These are phyloP conservation scores for Brachionus calyciflorus DNA, from an alignment of 1,140 invertebrate genomes.

Conservation along the genomic window DNA sequence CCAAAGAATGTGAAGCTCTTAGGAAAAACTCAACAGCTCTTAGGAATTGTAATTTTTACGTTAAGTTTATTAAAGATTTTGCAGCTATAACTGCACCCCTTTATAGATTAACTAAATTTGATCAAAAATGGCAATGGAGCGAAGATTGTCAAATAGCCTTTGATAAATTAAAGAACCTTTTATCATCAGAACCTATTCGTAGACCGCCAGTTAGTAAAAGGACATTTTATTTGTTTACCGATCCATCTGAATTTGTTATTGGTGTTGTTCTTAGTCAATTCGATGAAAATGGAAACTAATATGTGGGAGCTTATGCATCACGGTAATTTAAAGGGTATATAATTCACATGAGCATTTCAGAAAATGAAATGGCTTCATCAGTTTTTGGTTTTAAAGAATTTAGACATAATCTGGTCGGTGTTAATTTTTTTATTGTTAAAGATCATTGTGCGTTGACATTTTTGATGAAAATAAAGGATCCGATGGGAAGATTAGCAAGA, in stretches of 20 bases:
- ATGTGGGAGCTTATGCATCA: background rate
- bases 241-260: slow-evolving; percentile 47
- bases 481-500: background rate
- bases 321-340: background rate
- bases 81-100: slow-evolving; percentile 28
- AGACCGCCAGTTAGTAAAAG: slow-evolving; percentile 31
- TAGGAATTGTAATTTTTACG: slow-evolving; percentile 45
- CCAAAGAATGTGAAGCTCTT: slow-evolving; percentile 50
- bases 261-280: slow-evolving; percentile 47
- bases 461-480: slow-evolving; percentile 49
- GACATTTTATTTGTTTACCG: slow-evolving; percentile 49
- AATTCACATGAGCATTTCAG: slow-evolving; percentile 52
- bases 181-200: slow-evolving; percentile 47
- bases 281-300: slow-evolving; percentile 16
- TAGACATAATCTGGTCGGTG: slow-evolving; percentile 61
- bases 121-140: background rate
- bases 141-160: slow-evolving; percentile 41
- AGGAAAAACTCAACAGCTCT: slow-evolving; percentile 50
- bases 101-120: slow-evolving; percentile 52
- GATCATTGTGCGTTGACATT: slow-evolving; percentile 63
- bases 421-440: slow-evolving; percentile 62
- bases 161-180: slow-evolving; percentile 27
- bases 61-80: slow-evolving; percentile 48
- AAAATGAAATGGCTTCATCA: too few relatives aligned
- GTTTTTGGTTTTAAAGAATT: slow-evolving; percentile 62